Percentiles rank a stretch among this genome's conserved stretches.
phyloP scores from a whole-genome alignment of 2,113 vertebrate genomes.

The Circaetus gallicus region DNA sequence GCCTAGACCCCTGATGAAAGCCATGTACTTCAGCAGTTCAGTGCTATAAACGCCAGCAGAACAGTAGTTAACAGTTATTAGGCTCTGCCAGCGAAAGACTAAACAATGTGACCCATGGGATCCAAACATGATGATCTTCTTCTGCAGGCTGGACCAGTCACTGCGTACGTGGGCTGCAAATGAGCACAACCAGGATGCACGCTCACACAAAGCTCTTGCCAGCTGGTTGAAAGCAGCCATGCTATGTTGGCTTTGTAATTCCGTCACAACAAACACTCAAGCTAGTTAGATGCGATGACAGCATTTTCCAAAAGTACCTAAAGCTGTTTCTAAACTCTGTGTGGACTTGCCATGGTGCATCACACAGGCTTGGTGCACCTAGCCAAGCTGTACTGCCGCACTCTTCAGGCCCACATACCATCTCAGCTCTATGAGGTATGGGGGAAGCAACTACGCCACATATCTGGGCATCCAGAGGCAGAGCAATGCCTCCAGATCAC shows the following conservation, averaged over 20 bases:
- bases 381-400: accelerated
- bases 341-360: neutral
- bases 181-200: neutral
- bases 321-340: neutral
- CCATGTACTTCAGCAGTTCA: neutral
- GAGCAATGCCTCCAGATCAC: neutral
- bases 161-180: neutral
- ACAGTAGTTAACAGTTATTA: neutral
- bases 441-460: accelerated
- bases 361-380: neutral
- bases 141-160: neutral
- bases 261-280: neutral
- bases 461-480: neutral
- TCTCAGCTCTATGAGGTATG: accelerated
- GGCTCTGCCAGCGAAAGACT: neutral
- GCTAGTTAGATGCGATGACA: neutral
- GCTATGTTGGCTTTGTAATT: neutral
- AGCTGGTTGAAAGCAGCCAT: neutral
- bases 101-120: neutral
- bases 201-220: neutral
- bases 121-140: neutral
- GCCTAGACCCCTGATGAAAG: neutral
- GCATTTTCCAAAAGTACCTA: neutral
- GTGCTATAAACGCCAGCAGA: neutral
- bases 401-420: accelerated